Base-by-base conservation (phyloP, 2,797 vertebrate species). In the Psittacula derbiana region DNA sequence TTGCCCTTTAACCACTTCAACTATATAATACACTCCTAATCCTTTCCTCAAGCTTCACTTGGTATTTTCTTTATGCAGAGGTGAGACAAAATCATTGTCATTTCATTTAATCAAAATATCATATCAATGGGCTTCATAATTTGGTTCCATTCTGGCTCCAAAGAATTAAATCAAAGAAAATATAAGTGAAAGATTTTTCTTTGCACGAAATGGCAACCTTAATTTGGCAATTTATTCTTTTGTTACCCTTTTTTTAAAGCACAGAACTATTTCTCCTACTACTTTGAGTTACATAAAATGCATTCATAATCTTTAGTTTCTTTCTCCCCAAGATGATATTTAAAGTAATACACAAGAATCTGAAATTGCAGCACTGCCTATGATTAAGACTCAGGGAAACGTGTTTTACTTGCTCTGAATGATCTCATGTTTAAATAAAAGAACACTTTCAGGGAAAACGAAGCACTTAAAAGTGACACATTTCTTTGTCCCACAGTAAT, bases 381-480 rank as follows among this genome's bases (percentile, higher is more conserved):
- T 93, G 81, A 95, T 95, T 95, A 95, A 94, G 91, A 82, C 36
- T 82, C 61, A 70, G 50, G 66, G 30, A 93, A 95, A 91, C 92
- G 55, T 89, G 66, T 93, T 94, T 92, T 89, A 67, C 74, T 88
- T 82, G 69, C 31, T 91, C 61, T 67, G 41, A 90, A 64, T 76
- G 64, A 92, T 94, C 85, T 92, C 79, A 64, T 92, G 88, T 95
- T 93, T 94, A 93, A 96, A 93, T 95, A 95, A 95, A 95, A 95
- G 67, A 93, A 87, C 83, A 86, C 28, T 95, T 83, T 70, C 85
- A 82, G 67, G 64, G 82, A 92, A 96, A 92, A 85, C 40, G 82
- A 92, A 92, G 31, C 90, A 86, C 58, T 93, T 94, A 75, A 90
- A 93, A 95, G 88, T 96, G 90, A 86, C 86, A 97, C 55, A 89